phyloP scores from a whole-genome alignment of 2,113 vertebrate species.

The Halichoeres trimaculatus region DNA sequence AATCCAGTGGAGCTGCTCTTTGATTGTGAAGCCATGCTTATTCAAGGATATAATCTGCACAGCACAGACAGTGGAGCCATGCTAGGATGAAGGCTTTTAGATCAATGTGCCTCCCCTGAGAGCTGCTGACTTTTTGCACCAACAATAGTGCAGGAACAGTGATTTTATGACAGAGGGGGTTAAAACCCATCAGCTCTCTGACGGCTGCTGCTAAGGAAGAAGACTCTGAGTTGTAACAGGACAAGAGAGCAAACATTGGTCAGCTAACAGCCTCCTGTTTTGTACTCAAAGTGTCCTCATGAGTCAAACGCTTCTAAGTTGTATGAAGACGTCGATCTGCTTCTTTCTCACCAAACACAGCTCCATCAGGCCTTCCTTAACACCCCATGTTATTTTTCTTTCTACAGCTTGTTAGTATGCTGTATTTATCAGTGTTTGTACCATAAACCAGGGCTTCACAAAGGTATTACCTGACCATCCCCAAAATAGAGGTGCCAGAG shows the following conservation, averaged over 20 bases:
- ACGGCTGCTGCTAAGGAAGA: slow-evolving; percentile 31
- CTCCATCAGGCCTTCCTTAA: too few species aligned
- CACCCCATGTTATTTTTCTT: too few species aligned
- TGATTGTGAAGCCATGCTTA: slow-evolving; percentile 83
- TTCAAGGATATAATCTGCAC: slow-evolving; percentile 85
- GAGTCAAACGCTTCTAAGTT: neutral
- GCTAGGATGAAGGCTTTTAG: slow-evolving; percentile 86
- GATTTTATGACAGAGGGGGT: slow-evolving; percentile 80
- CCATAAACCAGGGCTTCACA: too few species aligned
- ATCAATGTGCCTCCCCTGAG: slow-evolving; percentile 85
- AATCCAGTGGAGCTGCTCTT: slow-evolving; percentile 82
- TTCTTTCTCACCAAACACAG: neutral
- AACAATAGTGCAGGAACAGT: slow-evolving; percentile 73
- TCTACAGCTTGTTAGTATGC: too few species aligned
- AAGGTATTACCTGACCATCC: too few species aligned
- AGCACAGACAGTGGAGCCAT: slow-evolving; percentile 71
- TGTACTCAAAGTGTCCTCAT: slow-evolving; percentile 8
- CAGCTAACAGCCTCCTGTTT: slow-evolving; percentile 15
- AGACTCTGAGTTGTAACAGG: slow-evolving; percentile 28
- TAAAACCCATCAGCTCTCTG: slow-evolving; percentile 41
- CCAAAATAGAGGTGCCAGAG: too few species aligned
- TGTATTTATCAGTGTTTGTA: too few species aligned
- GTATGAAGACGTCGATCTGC: neutral
- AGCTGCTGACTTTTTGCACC: slow-evolving; percentile 84
- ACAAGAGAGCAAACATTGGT: slow-evolving; percentile 14